A percentile compares a stretch with the other conserved stretches of the same genome.
These are phyloP conservation scores for Exephanes ischioxanthus DNA, from an alignment of 2,888 invertebrate genomes.

Conservation along the genomic window DNA sequence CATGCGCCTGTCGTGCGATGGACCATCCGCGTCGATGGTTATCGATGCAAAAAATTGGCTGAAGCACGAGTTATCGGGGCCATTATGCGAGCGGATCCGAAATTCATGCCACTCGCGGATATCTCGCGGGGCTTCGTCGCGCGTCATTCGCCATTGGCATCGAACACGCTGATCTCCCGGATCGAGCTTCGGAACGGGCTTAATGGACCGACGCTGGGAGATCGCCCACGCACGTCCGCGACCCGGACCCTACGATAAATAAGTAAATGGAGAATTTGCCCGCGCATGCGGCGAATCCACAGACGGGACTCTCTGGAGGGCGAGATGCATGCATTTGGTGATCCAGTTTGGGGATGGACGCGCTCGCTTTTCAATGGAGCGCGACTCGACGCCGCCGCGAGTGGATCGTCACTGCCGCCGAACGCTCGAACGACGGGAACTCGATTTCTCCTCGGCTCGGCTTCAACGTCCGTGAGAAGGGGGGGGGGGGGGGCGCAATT, in stretches of 20 bases:
- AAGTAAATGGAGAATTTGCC: slow-evolving; percentile 62
- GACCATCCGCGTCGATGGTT: slow-evolving; percentile 54
- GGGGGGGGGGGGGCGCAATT: neutral
- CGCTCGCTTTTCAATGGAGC: neutral
- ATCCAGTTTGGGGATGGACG: neutral
- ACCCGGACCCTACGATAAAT: slow-evolving; percentile 67
- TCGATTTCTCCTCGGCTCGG: slow-evolving; percentile 24
- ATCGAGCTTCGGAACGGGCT: slow-evolving; percentile 54
- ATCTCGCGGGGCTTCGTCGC: slow-evolving; percentile 57
- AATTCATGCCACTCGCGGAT: slow-evolving; percentile 65
- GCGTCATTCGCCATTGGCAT: slow-evolving; percentile 1
- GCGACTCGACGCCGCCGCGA: neutral
- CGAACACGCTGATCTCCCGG: slow-evolving; percentile 42
- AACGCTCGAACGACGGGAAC: slow-evolving; percentile 37
- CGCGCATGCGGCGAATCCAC: slow-evolving; percentile 9
- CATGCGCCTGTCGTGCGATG: slow-evolving; percentile 40
- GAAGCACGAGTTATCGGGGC: slow-evolving; percentile 67
- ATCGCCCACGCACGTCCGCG: slow-evolving; percentile 32
- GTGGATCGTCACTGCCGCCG: slow-evolving; percentile 10
- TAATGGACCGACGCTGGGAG: slow-evolving; percentile 56
- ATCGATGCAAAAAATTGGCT: slow-evolving; percentile 65
- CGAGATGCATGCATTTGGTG: neutral
- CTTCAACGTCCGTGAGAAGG: slow-evolving; percentile 6
- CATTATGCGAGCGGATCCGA: slow-evolving; percentile 65
- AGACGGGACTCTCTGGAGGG: neutral